Conservation (phyloP, 2,888 invertebrate species). For the Heliconius aoede region DNA sequence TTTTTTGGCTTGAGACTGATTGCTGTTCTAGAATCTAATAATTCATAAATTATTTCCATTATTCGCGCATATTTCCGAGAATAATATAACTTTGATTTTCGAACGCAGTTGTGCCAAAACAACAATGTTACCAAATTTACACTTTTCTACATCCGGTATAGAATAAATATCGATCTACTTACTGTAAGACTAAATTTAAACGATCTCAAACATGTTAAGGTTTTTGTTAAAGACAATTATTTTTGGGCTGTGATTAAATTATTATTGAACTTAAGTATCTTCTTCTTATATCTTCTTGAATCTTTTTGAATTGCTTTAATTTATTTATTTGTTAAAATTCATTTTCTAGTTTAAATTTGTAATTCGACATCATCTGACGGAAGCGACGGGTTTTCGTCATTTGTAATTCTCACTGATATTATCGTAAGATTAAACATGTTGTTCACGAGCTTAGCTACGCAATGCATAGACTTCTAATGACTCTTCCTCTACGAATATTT, state of each 20-base stretch:
- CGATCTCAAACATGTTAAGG: conserved; percentile 25
- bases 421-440: conserved; percentile 31
- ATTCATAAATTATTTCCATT: conserved; percentile 12
- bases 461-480: conserved; percentile 53
- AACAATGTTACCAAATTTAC: conserved; percentile 14
- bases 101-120: conserved; percentile 26
- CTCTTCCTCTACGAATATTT: background rate
- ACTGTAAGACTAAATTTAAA: conserved; percentile 19
- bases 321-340: background rate
- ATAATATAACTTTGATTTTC: conserved; percentile 19
- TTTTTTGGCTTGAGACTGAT: conserved; percentile 79
- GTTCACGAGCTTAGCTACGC: conserved; percentile 74
- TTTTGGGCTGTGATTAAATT: conserved; percentile 39
- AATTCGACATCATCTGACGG: background rate
- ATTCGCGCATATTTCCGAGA: background rate
- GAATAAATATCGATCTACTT: background rate
- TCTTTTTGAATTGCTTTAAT: background rate
- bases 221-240: conserved; percentile 26
- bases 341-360: background rate
- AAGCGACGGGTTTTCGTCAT: conserved; percentile 5
- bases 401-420: conserved; percentile 32
- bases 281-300: conserved; percentile 1
- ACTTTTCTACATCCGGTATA: conserved; percentile 4
- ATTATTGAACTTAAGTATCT: conserved; percentile 24
- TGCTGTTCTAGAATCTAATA: conserved; percentile 48